phyloP scores from a whole-genome alignment of 2,113 vertebrate species.

The Typhlomys cinereus region DNA sequence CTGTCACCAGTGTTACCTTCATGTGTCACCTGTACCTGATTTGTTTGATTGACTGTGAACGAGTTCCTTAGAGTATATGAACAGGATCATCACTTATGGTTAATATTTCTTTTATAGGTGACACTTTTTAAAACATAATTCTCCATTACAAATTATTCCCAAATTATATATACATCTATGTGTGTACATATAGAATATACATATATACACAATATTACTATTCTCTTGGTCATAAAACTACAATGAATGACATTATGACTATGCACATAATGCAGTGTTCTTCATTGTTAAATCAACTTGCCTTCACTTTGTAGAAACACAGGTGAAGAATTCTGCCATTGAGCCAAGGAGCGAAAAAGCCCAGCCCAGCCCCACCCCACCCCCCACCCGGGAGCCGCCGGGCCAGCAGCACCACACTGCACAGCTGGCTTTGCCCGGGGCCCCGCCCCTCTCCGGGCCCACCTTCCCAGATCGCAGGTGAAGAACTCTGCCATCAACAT shows the following conservation, averaged over 20 bases:
- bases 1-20: background rate
- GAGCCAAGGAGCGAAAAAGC: too few relatives aligned
- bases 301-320: constrained; percentile 71
- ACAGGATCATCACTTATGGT: constrained; percentile 28
- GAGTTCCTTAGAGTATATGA: background rate
- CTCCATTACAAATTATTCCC: constrained; percentile 68
- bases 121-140: constrained; percentile 28
- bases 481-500: too few relatives aligned
- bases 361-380: too few relatives aligned
- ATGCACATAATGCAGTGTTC: constrained; percentile 62
- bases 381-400: too few relatives aligned
- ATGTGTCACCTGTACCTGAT: background rate
- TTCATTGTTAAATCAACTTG: constrained; percentile 77
- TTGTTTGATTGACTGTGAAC: background rate
- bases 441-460: too few relatives aligned
- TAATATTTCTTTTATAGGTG: background rate
- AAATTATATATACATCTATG: constrained; percentile 40
- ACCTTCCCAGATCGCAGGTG: too few relatives aligned
- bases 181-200: background rate
- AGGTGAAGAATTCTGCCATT: too few relatives aligned
- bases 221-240: constrained; percentile 69
- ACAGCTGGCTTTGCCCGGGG: too few relatives aligned
- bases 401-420: too few relatives aligned
- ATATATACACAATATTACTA: constrained; percentile 46
- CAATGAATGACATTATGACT: constrained; percentile 52